Evolutionary conservation across 2,113 vertebrate species (phyloP), one percentile per base, ranked within the genome.

Genomic region (Sorex fumeus): DNA sequence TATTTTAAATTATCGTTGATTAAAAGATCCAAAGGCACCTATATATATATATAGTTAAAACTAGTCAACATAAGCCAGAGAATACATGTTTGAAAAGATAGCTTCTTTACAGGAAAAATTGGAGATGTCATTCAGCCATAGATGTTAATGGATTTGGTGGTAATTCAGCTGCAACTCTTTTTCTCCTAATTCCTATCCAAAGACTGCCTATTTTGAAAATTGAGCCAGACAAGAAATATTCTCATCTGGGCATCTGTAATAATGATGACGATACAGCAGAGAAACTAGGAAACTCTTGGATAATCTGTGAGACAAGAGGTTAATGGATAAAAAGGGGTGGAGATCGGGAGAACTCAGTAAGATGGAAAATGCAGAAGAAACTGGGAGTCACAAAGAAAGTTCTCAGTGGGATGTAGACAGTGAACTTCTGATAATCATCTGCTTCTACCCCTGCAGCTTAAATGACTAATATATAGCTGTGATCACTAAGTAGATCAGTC

Each of bases 181-280:
- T 93, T 79, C 85, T 89, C 72, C 25, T 79, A 30, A 86, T 4
- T 40, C 18, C 36, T 18, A 47, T 0, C 0, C 21, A 62, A 8
- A 95, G 79, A 81, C 8, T 67, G 4, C 18, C 57, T 60, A 3
- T 74, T 96, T 15, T 93, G 34, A 92, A 88, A 94, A 82, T 1
- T 47, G 53, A 16, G 18, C 8, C 32, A 75, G 30, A 79, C 18
- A 78, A 70, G 19, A 87, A 83, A 45, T 71, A 74, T 40, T 84
- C 47, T 74, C 64, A 64, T 72, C 60, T 77, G 23, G 15, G 10
- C 32, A 74, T 32, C 57, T 30, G 60, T 30, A 15, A 92, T 43
- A 47, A 91, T 74, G 57, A 87, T 40, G 34, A 57, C 18, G 57
- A 5, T 47, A 32, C 6, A 88, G 30, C n/a, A 88, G 21, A 82